A percentile compares a stretch with the other conserved stretches of the same genome.
Conservation (phyloP, 2,888 invertebrate genomes). For the Lasius platythorax region DNA sequence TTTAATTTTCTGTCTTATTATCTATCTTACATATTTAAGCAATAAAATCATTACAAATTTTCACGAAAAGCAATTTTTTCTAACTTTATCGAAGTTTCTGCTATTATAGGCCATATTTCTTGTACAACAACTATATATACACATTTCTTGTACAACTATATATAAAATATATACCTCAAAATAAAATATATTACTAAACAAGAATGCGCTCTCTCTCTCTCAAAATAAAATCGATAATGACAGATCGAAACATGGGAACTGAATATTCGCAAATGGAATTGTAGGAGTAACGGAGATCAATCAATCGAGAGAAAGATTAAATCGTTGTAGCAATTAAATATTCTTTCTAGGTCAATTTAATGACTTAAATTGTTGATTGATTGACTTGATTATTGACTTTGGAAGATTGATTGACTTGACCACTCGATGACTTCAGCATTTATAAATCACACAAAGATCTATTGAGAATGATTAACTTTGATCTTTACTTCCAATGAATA, state of each 20-base stretch:
- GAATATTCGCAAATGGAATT: constrained; percentile 59
- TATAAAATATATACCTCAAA: background rate
- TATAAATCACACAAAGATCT: background rate
- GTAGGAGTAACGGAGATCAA: constrained; percentile 59
- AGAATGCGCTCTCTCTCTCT: background rate
- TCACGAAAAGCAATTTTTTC: background rate
- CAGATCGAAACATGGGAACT: background rate
- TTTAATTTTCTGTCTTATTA: background rate
- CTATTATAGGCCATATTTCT: background rate
- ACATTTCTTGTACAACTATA: background rate
- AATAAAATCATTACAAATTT: background rate
- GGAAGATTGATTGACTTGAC: background rate
- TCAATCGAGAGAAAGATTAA: constrained; percentile 16
- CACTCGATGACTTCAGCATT: background rate
- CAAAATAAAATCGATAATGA: constrained; percentile 37
- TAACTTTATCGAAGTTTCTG: background rate
- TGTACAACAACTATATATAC: background rate
- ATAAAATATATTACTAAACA: background rate
- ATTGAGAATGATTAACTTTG: background rate
- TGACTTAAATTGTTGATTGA: background rate
- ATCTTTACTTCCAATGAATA: background rate
- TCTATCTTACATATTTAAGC: background rate
- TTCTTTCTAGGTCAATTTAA: background rate
- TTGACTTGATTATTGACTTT: background rate
- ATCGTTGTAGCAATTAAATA: constrained; percentile 47